phyloP scores from a whole-genome alignment of 2,113 vertebrate genomes.

The Athene cunicularia region DNA sequence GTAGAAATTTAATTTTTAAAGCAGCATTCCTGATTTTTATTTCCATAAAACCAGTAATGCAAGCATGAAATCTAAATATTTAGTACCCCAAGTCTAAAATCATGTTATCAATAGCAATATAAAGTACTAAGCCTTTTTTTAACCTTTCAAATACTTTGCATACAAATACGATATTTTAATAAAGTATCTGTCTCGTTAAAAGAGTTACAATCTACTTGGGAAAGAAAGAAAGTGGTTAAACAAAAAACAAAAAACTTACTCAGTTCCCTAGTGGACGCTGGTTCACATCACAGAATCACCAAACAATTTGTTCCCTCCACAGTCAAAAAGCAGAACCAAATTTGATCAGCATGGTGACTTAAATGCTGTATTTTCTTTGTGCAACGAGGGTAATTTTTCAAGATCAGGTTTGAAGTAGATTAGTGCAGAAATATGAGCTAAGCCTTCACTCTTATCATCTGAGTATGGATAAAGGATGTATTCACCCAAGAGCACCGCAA shows the following conservation, averaged over 20 bases:
- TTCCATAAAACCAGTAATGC: constrained; percentile 23
- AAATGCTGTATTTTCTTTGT: constrained; percentile 66
- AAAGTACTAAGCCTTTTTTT: neutral
- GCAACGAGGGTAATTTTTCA: constrained; percentile 71
- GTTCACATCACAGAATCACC: constrained; percentile 43
- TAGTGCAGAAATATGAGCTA: constrained; percentile 70
- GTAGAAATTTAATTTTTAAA: constrained; percentile 74
- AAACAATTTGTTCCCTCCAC: constrained; percentile 56
- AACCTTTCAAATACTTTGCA: neutral
- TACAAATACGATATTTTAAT: neutral
- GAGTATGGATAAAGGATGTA: constrained; percentile 65
- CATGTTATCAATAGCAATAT: neutral
- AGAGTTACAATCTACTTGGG: constrained; percentile 23
- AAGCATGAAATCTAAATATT: constrained; percentile 35
- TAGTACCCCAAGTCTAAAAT: neutral
- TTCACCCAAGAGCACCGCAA: constrained; percentile 57
- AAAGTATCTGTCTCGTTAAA: neutral
- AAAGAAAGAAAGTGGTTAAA: neutral
- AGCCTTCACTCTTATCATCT: constrained; percentile 64
- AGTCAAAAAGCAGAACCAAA: constrained; percentile 66
- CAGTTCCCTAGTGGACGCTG: constrained; percentile 36
- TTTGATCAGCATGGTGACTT: constrained; percentile 63
- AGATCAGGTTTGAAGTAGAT: constrained; percentile 69
- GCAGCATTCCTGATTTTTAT: constrained; percentile 58
- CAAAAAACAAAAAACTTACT: constrained; percentile 14